Evolutionary conservation across 1,140 invertebrate species (phyloP), one percentile per base, ranked within the genome.

Genomic region (Sycobia sp.): DNA sequence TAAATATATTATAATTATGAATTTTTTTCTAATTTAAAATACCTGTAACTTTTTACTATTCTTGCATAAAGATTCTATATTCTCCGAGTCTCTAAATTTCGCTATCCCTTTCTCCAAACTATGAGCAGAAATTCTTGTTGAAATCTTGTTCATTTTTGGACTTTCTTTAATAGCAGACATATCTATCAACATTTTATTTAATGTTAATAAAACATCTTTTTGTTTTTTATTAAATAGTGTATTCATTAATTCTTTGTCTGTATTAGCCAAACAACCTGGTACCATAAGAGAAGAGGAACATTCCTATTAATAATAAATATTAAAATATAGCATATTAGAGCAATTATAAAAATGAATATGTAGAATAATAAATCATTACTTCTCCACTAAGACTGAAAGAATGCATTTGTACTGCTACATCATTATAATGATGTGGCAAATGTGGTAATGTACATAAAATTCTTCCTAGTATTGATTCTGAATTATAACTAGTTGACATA

Each of bases 401-500:
- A 38, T 85, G 82, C 86, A 90, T 88, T 66, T 87, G 83, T 4
- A 91, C 82, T 14, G 84, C 83, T 18, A 89, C 80, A 66, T 91
- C 89, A 73, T 85, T 87, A 49, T 80, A 79, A 71, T 90, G 88
- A 62, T 85, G 84, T 7, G 86, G 84, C 61, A 90, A 84, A 68
- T 82, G 79, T 4, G 87, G 86, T 44, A 91, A 71, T 29, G 86
- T 83, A 39, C 79, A 81, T 67, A 88, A 76, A 46, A 90, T 84
- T 71, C 84, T 86, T 58, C 88, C 86, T 34, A 90, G 76, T 1
- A 89, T 73, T 2, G 85, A 86, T 62, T 88, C 87, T n/a, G 82
- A 83, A 43, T 84, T 83, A 69, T 87, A 84, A 69, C 82, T 85
- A 44, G 82, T 85, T 16, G 84, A 83, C 54, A 82, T 82, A 66